Percentiles rank a stretch among this genome's conserved stretches.
phyloP scores from a whole-genome alignment of 2,113 vertebrate species.

The Gnathonemus longibarbis region DNA sequence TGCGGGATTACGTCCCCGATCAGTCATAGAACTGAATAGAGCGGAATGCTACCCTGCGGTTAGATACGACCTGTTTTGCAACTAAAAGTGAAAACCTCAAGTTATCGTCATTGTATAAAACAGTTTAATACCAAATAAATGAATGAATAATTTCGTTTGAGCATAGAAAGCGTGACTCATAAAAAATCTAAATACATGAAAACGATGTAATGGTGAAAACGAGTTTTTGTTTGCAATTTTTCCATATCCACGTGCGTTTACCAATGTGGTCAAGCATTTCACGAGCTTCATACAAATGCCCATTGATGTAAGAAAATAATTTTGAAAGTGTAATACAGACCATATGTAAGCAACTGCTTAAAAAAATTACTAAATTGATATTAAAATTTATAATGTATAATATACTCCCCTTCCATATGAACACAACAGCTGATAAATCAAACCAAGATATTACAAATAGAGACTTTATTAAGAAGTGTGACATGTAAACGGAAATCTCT shows the following conservation, averaged over 20 bases:
- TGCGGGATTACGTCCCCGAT: constrained; percentile 3
- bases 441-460: background rate
- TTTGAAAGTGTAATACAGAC: background rate
- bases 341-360: background rate
- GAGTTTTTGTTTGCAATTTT: background rate
- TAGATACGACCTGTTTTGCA: background rate
- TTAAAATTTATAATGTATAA: background rate
- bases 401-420: background rate
- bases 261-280: background rate
- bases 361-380: background rate
- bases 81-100: background rate
- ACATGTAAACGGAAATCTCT: constrained; percentile 3
- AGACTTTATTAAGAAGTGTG: constrained; percentile 17
- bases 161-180: background rate
- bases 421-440: background rate
- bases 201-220: background rate
- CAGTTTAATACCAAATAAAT: background rate
- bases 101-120: background rate
- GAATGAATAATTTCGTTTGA: background rate
- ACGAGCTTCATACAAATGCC: background rate
- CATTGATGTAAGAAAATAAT: background rate
- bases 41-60: background rate
- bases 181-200: background rate
- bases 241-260: background rate
- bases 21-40: background rate